phyloP scores from a whole-genome alignment of 2,797 vertebrate genomes.

The Micrastur ruficollis region DNA sequence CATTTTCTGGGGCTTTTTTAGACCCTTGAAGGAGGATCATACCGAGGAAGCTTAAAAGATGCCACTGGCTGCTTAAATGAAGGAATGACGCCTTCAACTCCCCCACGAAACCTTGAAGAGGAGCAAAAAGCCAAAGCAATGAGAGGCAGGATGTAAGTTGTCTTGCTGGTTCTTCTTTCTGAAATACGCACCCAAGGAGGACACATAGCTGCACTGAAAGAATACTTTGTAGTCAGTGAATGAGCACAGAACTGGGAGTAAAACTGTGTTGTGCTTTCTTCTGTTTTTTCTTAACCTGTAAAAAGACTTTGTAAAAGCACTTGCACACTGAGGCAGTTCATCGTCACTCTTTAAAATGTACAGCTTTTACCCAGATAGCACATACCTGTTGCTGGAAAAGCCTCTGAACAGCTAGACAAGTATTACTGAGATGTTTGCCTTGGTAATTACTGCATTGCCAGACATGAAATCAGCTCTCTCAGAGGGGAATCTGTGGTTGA shows the following conservation, averaged over 20 bases:
- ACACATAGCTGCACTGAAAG: neutral
- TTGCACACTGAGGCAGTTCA: neutral
- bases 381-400: neutral
- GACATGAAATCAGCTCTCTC: neutral
- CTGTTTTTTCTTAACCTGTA: neutral
- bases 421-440: neutral
- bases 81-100: constrained; percentile 79
- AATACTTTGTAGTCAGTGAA: neutral
- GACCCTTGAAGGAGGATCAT: constrained; percentile 89
- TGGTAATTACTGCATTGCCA: neutral
- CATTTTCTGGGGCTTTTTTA: constrained; percentile 58
- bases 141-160: constrained; percentile 91
- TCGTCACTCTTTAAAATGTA: neutral
- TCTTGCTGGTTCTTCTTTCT: neutral
- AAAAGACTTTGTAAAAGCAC: neutral
- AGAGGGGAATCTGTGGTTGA: neutral
- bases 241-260: neutral
- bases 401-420: neutral
- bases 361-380: neutral
- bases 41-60: constrained; percentile 82
- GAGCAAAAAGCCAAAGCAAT: constrained; percentile 95
- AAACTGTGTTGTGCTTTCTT: neutral
- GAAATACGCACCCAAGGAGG: neutral
- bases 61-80: constrained; percentile 76
- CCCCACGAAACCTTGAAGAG: constrained; percentile 89